A percentile compares a stretch with the other conserved stretches of the same genome.
These are phyloP conservation scores for Sardina pilchardus DNA, from an alignment of 2,113 vertebrate genomes.

Conservation along the genomic window DNA sequence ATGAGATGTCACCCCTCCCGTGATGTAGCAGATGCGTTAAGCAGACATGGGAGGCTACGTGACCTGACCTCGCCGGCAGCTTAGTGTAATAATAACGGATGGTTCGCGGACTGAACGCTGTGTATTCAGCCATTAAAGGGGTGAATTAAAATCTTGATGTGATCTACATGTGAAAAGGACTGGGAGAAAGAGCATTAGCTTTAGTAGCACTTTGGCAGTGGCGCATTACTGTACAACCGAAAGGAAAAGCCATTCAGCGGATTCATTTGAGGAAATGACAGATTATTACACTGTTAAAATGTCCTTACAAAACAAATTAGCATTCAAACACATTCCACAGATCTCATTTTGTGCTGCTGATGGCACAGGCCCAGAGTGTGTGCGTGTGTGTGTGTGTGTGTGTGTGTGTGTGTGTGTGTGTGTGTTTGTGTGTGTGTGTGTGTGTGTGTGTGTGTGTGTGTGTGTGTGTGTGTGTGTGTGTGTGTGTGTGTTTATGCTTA, in stretches of 20 bases:
- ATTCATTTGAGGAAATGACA: background rate
- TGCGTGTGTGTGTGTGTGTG: too few species aligned
- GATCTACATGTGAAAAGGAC: background rate
- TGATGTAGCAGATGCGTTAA: conserved; percentile 3
- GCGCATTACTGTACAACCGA: background rate
- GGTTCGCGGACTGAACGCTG: background rate
- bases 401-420: too few species aligned
- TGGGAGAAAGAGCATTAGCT: background rate
- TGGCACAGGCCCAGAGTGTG: background rate
- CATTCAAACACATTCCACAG: background rate
- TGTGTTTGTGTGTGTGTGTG: too few species aligned
- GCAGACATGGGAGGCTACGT: background rate
- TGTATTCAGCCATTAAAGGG: background rate
- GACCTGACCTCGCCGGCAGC: background rate
- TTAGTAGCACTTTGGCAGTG: background rate
- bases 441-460: too few species aligned
- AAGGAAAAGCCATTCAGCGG: background rate
- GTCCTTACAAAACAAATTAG: background rate
- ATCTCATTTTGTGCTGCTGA: background rate
- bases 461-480: too few species aligned
- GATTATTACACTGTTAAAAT: background rate
- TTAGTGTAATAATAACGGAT: background rate
- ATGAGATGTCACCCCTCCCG: conserved; percentile 31
- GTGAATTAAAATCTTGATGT: background rate
- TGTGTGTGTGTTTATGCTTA: background rate